Evolutionary conservation across 2,113 vertebrate species (phyloP), one percentile per base, ranked within the genome.

Genomic region (Camelus dromedarius): DNA sequence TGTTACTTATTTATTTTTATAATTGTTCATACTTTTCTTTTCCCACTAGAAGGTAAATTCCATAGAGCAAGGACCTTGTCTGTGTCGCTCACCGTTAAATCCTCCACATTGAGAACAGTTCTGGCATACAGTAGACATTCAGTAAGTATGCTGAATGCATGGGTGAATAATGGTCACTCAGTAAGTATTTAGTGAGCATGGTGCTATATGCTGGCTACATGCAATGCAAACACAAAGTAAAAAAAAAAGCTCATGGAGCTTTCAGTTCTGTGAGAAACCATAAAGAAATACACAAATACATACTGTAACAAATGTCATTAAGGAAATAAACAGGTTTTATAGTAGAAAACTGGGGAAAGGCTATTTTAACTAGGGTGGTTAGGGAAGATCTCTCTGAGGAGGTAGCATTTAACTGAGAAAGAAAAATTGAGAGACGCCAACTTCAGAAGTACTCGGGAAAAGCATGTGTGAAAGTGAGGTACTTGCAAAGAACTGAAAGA

Each of bases 251-350:
- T 87, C 76, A 72, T 0, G 16, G 62, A 91, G n/a, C 48, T 81
- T 70, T 73, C 26, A 35, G 82, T 81, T 79, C 48, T 84, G 67
- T 72, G 70, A 66, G 50, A 76, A 70, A 60, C 52, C 35, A 83
- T 54, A 73, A 87, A 56, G 56, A 69, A 70, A 75, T 12, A 67
- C 38, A 85, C 28, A 83, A 92, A 64, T n/a, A 54, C 69, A 64
- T 50, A 38, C 2, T 54, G 0, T 52, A 85, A 81, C 52, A 70
- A 14, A 32, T 24, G 26, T 13, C 64, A 73, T 54, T 84, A 69
- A 84, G 20, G 70, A 83, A 93, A 84, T 75, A 73, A 97, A 76
- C 28, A 62, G 76, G 48, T 56, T 30, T 62, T 50, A 86, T 69
- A n/a, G 89, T 22, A 46, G 62, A 92, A 24, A 90, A 56, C 19